phyloP scores from a whole-genome alignment of 2,797 vertebrate species.

The Thripadectes ignobilis region DNA sequence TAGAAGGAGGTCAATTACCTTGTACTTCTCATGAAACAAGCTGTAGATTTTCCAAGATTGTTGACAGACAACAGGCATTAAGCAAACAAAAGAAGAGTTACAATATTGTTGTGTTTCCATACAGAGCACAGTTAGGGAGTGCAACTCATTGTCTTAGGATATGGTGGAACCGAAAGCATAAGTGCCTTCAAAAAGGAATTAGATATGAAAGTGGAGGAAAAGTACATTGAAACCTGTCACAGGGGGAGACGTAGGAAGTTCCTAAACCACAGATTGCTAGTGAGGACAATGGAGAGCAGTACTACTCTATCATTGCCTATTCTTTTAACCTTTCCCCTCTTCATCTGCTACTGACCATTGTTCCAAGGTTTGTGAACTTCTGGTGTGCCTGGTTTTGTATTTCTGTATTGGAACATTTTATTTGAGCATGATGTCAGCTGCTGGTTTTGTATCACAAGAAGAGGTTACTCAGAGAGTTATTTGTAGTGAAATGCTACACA shows the following conservation, averaged over 20 bases:
- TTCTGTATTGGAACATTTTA: not conserved
- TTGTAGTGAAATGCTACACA: not conserved
- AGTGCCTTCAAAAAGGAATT: constrained; percentile 6
- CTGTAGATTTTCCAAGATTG: not conserved
- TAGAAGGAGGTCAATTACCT: not conserved
- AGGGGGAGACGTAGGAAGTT: not conserved
- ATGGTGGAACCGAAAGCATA: not conserved
- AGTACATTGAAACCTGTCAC: not conserved
- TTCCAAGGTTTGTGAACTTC: not conserved
- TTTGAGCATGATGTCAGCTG: not conserved
- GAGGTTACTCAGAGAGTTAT: not conserved
- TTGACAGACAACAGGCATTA: not conserved
- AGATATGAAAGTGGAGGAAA: not conserved
- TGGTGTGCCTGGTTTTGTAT: not conserved
- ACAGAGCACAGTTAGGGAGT: not conserved
- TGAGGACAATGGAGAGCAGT: not conserved
- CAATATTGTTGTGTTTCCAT: not conserved
- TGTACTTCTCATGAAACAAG: not conserved
- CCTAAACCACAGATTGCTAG: not conserved
- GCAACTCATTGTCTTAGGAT: not conserved
- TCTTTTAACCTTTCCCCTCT: not conserved
- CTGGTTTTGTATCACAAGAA: not conserved
- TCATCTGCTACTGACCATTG: not conserved
- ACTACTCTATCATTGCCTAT: not conserved
- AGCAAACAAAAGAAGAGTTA: not conserved